These are phyloP conservation scores for Lutraria lutraria DNA, from an alignment of 2,888 invertebrate species.

Conservation along the genomic window DNA sequence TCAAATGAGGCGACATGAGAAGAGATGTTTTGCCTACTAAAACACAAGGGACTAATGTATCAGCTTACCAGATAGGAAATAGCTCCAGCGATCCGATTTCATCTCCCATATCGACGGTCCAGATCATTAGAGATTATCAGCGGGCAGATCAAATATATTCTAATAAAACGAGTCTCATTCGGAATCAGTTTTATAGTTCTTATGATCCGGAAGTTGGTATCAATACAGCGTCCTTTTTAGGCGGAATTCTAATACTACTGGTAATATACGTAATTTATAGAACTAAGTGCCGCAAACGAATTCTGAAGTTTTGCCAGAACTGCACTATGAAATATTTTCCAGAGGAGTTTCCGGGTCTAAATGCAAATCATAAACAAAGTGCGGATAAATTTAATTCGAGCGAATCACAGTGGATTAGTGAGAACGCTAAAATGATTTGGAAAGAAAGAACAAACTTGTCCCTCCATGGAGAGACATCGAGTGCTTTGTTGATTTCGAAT, in stretches of 20 bases:
- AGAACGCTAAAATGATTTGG: slow-evolving; percentile 63
- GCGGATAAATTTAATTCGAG: slow-evolving; percentile 27
- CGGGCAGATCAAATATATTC: background rate
- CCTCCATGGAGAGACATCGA: background rate
- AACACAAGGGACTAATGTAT: slow-evolving; percentile 61
- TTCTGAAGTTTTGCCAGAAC: slow-evolving; percentile 52
- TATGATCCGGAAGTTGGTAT: slow-evolving; percentile 79
- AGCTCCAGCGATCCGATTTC: slow-evolving; percentile 10
- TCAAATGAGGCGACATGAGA: slow-evolving; percentile 79
- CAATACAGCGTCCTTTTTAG: slow-evolving; percentile 78
- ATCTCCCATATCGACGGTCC: background rate
- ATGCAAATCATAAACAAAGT: slow-evolving; percentile 20
- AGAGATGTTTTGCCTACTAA: slow-evolving; percentile 67
- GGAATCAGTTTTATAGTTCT: slow-evolving; percentile 71
- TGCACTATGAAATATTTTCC: slow-evolving; percentile 68
- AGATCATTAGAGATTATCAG: slow-evolving; percentile 12
- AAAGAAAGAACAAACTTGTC: slow-evolving; percentile 53
- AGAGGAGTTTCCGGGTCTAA: slow-evolving; percentile 55
- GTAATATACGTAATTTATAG: slow-evolving; percentile 74
- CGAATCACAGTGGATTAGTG: slow-evolving; percentile 59
- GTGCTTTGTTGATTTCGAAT: background rate
- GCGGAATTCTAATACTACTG: slow-evolving; percentile 76
- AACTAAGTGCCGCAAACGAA: slow-evolving; percentile 72
- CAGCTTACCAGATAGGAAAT: slow-evolving; percentile 40
- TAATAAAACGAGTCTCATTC: slow-evolving; percentile 38